phyloP scores from a whole-genome alignment of 2,888 invertebrate genomes.

The Drosophila longiperda region DNA sequence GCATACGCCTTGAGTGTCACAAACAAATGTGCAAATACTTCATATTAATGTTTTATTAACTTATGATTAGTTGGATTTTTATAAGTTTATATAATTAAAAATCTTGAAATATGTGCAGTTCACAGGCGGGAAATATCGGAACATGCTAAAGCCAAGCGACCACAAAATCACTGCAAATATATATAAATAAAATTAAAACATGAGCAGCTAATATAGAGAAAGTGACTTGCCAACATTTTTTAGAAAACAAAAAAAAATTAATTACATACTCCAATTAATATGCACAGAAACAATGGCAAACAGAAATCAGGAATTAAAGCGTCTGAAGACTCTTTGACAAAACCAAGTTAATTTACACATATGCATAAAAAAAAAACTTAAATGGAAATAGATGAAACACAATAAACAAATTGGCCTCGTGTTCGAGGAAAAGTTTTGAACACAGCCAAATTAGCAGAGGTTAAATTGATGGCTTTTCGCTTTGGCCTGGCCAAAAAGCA shows the following conservation, averaged over 20 bases:
- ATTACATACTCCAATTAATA: constrained; percentile 55
- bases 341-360: not conserved
- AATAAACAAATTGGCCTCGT: constrained; percentile 50
- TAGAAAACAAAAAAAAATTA: constrained; percentile 15
- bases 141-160: constrained; percentile 13
- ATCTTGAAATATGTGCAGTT: constrained; percentile 29
- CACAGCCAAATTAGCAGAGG: constrained; percentile 40
- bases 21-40: not conserved
- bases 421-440: constrained; percentile 39
- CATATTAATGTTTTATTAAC: constrained; percentile 1
- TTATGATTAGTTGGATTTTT: constrained; percentile 10
- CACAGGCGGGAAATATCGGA: constrained; percentile 50
- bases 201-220: constrained; percentile 73
- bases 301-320: constrained; percentile 35
- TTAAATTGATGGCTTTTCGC: constrained; percentile 24
- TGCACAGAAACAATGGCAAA: constrained; percentile 31
- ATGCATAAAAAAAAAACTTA: constrained; percentile 7
- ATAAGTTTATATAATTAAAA: constrained; percentile 50
- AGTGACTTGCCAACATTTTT: constrained; percentile 55
- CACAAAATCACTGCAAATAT: constrained; percentile 25
- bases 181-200: constrained; percentile 56
- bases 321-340: not conserved
- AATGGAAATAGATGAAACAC: constrained; percentile 18
- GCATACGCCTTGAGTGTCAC: constrained; percentile 29
- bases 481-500: constrained; percentile 18